Percentiles rank a stretch among this genome's conserved stretches.
These are phyloP conservation scores for Ephydatia muelleri DNA, from an alignment of 37 sponge, comb jelly and placozoan genomes.

Conservation along the genomic window DNA sequence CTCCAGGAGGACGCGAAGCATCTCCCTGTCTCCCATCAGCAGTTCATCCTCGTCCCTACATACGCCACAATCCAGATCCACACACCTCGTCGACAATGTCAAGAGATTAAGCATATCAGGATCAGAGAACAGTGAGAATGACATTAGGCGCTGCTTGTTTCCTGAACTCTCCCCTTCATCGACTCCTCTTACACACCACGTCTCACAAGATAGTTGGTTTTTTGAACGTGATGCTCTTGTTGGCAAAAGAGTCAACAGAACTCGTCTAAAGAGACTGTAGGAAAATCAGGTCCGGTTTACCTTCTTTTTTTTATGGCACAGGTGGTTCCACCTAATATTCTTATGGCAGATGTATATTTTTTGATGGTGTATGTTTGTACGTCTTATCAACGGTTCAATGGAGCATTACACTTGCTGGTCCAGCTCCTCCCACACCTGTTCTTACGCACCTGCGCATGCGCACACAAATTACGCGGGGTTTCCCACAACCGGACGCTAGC, in stretches of 20 bases:
- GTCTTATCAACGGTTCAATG: too few relatives aligned
- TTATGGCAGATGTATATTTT: too few relatives aligned
- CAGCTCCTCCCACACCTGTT: background rate
- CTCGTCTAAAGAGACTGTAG: slow-evolving; percentile 12
- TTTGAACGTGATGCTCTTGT: background rate
- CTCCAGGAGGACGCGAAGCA: background rate
- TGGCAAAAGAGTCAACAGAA: slow-evolving; percentile 15
- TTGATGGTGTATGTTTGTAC: too few relatives aligned
- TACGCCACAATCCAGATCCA: slow-evolving; percentile 8
- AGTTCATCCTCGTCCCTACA: background rate
- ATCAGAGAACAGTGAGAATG: background rate
- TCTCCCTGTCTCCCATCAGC: background rate
- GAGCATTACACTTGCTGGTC: too few relatives aligned
- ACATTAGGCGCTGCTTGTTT: slow-evolving; percentile 9
- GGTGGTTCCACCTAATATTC: too few relatives aligned
- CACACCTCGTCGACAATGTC: slow-evolving; percentile 29
- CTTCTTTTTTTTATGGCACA: too few relatives aligned
- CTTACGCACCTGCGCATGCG: too few relatives aligned
- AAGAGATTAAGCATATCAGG: slow-evolving; percentile 19
- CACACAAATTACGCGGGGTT: too few relatives aligned
- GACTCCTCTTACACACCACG: background rate
- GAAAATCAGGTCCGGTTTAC: too few relatives aligned
- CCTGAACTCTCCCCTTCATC: background rate
- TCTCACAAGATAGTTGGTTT: too few relatives aligned
- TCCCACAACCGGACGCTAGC: too few relatives aligned